Base-by-base conservation (phyloP, 92 coral and sea anemone species). In the Epizoanthus illoricatus region DNA sequence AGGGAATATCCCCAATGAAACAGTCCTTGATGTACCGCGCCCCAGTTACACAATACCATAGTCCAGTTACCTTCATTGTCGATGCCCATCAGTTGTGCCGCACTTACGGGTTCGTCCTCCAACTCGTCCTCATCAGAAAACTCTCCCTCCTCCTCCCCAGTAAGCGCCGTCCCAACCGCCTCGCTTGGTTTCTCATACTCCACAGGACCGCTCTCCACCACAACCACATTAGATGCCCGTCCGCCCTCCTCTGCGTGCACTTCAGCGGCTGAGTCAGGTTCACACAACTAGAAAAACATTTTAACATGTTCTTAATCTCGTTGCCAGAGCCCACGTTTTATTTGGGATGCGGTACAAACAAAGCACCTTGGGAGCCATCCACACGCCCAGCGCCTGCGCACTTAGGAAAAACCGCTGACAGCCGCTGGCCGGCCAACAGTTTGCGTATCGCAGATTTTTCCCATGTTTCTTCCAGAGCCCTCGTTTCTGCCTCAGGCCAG, bases 151-250 rank as follows among this genome's bases (percentile, higher is more conserved):
- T 52, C 63, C 2, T 13, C 67, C 7, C 67, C 28, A 49, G 13
- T 62, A 11, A 20, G 23, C 58, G 16, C 58, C 63, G 39, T 4
- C 63, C 23, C 75, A 23, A 76, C 39, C 68, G 60, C 87, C 72
- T 84, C 92, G 82, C 71, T 63, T 18, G 69, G 57, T 43, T 89
- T 89, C 55, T 89, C 98, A 61, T 96, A 96, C 39, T 93, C 94
- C 15, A 96, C 99, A 1, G 99, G 99, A 39, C 99, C 99, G 66
- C 89, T 89, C 84, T 96, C 99, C 41, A 96, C 88, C 18, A 96
- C 97, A 8, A 93, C 87, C 47, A 87, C 91, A 11, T 68, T 79
- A 5, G 75, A 85, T 19, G 71, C 80, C 36, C 16, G 45, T 52
- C 47, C 41, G 33, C 21, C 60, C 7, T 74, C 76, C 45, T 56